Percentiles rank a stretch among this genome's conserved stretches.
Conservation (phyloP, 2,888 invertebrate species). For the Nasonia oneida region DNA sequence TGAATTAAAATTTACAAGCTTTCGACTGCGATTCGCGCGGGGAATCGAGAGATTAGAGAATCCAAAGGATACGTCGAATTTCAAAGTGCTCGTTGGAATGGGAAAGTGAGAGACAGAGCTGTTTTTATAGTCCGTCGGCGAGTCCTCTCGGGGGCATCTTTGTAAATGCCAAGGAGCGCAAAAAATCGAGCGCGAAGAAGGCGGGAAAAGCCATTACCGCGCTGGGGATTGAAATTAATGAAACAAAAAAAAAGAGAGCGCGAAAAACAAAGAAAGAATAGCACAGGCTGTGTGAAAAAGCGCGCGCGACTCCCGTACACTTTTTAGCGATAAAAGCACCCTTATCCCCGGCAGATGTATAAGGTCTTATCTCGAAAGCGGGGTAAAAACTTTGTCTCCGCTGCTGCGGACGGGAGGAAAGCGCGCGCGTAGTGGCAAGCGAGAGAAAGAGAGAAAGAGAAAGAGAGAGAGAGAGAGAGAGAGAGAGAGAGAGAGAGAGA, state of each 20-base stretch:
- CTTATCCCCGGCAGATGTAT: slow-evolving; percentile 61
- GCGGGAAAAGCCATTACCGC: slow-evolving; percentile 29
- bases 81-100: not conserved
- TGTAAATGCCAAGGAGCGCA: not conserved
- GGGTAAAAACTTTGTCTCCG: slow-evolving; percentile 52
- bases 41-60: not conserved
- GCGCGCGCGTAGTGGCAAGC: not conserved
- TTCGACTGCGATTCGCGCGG: not conserved
- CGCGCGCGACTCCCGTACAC: slow-evolving; percentile 44
- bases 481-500: too few species aligned
- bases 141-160: not conserved
- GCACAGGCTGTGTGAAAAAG: not conserved
- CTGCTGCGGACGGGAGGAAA: not conserved
- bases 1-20: slow-evolving; percentile 4
- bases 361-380: slow-evolving; percentile 55
- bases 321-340: slow-evolving; percentile 59
- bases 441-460: not conserved
- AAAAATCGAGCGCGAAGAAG: slow-evolving; percentile 7
- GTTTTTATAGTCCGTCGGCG: not conserved
- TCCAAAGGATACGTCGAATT: not conserved
- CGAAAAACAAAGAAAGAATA: slow-evolving; percentile 4
- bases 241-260: slow-evolving; percentile 19
- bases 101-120: too few species aligned
- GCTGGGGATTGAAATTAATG: slow-evolving; percentile 47
- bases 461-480: too few species aligned